Base-by-base conservation (phyloP, 2,797 vertebrate species). In the Ptychadena robeensis region DNA sequence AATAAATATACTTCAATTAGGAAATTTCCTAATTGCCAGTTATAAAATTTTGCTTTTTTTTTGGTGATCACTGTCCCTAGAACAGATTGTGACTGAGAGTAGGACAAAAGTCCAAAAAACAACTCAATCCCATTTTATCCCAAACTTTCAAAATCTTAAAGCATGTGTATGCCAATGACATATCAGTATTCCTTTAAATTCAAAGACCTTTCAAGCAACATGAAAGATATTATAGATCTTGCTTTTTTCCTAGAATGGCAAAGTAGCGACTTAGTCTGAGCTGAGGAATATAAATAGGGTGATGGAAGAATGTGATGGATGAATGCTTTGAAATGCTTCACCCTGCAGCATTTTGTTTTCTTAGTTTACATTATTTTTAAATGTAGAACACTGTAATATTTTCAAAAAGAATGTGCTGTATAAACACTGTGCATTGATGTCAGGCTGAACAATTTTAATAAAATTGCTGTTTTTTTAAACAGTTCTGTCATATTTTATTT, bases 371-470 rank as follows among this genome's bases (percentile, higher is more conserved):
- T 80, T 35, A 40, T 79, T 68, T 72, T 79, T 70, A 67, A 67
- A 12, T 68, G 80, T 82, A 82, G 64, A 73, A 63, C 4, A 79
- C 48, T 76, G 59, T 73, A 81, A 28, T 75, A 40, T 32, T 35
- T 68, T 69, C 37, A 74, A 82, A 69, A 61, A 59, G 64, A 75
- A 82, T 85, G 32, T 89, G 85, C 82, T 89, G 27, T 89, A 88
- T 81, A 85, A 87, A 90, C 90, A 90, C 89, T 88, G 89, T 88
- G 91, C 73, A 87, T 92, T 90, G 91, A 90, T 93, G 92, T 91
- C 91, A 87, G 91, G 91, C 91, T 91, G 90, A 87, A 91, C 35
- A 91, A 89, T 94, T 94, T 93, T 92, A 94, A 94, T 94, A 94
- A 93, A 92, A 82, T 73, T 86, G 44, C 44, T 53, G 59, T 61